Evolutionary conservation across 2,113 vertebrate species (phyloP), one percentile per base, ranked within the genome.

Genomic region (Hypocryptadius cinnamomeus): DNA sequence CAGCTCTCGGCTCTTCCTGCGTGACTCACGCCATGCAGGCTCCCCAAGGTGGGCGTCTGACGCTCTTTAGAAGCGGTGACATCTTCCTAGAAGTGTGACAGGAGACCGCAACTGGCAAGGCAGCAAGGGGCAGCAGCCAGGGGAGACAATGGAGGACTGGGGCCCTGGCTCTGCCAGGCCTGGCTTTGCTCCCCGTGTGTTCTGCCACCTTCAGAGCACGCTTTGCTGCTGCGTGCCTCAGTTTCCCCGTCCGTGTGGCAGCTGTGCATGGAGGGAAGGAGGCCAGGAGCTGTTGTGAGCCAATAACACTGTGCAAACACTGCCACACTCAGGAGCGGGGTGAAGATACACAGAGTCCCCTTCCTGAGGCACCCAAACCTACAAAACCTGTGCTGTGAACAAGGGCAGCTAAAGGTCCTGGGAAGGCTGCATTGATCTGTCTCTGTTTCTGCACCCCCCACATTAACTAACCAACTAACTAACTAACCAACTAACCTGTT

Each of bases 291-390:
- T 50, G 65, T 19, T 70, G 78, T 8, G 66, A n/a, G 91, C 39
- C 72, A 91, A 33, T 56, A 94, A 96, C 44, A 6, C 92, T 96
- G 95, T 90, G 94, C 85, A 92, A 88, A 96, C 28, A 94, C 65
- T 96, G 95, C 95, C 95, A 95, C 95, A 76, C 95, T 83, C 93
- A 96, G 94, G 96, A 95, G 20, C 19, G 56, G 93, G 84, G 69
- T 16, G 91, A 96, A 93, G 93, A 95, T 94, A 95, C 94, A 95
- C 56, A 13, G 65, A 60, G 79, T 78, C 20, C 93, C 90, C 94
- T 80, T 48, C 82, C 90, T 40, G 72, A 91, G 76, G 64, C 76
- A 64, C 39, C 81, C 47, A 31, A 68, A 30, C 85, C 89, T 37
- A 48, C 80, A 64, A 24, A 88, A 33, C 40, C 79, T 35, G 33